These are phyloP conservation scores for Graptemys geographica DNA, from an alignment of 2,797 vertebrate genomes.

Conservation along the genomic window DNA sequence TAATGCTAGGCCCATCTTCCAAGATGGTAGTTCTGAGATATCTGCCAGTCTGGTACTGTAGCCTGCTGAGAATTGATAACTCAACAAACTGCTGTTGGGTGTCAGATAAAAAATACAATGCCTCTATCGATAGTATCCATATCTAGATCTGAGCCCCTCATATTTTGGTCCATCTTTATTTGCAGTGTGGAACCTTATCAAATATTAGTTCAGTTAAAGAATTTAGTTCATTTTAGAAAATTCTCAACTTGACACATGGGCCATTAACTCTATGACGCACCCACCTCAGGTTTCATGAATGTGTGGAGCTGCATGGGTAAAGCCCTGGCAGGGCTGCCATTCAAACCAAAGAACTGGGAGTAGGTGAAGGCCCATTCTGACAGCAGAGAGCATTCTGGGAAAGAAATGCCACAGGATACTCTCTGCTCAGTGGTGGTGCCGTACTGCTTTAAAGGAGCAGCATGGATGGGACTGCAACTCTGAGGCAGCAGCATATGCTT, in stretches of 20 bases:
- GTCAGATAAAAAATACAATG: not conserved
- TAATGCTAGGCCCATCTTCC: not conserved
- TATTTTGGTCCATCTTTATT: not conserved
- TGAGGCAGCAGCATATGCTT: not conserved
- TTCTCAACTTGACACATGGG: not conserved
- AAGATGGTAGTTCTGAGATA: not conserved
- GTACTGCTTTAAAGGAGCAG: not conserved
- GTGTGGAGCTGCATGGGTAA: not conserved
- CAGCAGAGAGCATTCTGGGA: not conserved
- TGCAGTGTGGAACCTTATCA: not conserved
- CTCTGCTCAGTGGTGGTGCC: conserved; percentile 22
- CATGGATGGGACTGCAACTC: not conserved
- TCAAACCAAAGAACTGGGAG: not conserved
- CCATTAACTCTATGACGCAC: not conserved
- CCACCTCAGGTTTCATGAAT: not conserved
- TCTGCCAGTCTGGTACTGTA: not conserved
- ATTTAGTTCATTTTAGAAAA: not conserved
- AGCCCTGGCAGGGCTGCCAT: not conserved
- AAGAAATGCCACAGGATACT: not conserved
- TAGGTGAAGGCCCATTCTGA: not conserved
- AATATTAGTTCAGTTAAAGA: not conserved
- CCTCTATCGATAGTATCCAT: not conserved
- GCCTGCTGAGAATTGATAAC: not conserved
- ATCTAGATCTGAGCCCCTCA: not conserved
- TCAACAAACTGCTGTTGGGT: not conserved